These are phyloP conservation scores for Agapetus fuscipes DNA, from an alignment of 2,888 invertebrate species.

Conservation along the genomic window DNA sequence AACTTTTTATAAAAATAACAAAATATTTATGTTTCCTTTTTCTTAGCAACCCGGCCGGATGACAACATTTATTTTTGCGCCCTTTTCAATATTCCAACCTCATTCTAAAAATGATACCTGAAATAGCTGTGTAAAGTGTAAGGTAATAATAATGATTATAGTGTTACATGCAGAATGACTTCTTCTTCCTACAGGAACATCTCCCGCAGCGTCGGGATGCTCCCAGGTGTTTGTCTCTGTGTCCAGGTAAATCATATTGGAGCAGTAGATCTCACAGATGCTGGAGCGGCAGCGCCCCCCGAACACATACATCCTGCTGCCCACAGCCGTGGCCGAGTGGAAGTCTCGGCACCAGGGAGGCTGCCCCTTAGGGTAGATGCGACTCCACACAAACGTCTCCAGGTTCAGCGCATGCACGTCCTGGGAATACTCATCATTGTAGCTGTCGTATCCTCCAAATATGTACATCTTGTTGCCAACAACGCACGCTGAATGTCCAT, in stretches of 20 bases:
- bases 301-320: conserved; percentile 77
- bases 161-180: conserved; percentile 92
- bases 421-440: conserved; percentile 67
- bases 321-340: conserved; percentile 73
- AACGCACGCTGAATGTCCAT: conserved; percentile 85
- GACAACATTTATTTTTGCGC: too few relatives aligned
- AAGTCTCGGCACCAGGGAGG: conserved; percentile 75
- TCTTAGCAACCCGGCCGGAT: too few relatives aligned
- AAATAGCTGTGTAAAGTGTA: too few relatives aligned
- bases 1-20: too few relatives aligned
- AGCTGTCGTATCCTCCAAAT: conserved; percentile 87
- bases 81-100: too few relatives aligned
- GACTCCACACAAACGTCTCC: conserved; percentile 62
- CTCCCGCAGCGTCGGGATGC: conserved; percentile 35
- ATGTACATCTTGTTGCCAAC: conserved; percentile 74
- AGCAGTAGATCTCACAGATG: conserved; percentile 67
- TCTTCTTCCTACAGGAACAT: conserved; percentile 67
- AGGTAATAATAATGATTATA: too few relatives aligned
- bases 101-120: too few relatives aligned
- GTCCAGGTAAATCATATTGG: conserved; percentile 67
- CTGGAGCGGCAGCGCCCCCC: conserved; percentile 68
- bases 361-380: conserved; percentile 48
- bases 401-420: conserved; percentile 69
- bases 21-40: too few relatives aligned
- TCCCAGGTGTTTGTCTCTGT: conserved; percentile 61